Percentiles rank a stretch among this genome's conserved stretches.
Evolutionary conservation across 2,113 vertebrate genomes (phyloP).

Genomic region (Pristiophorus japonicus): DNA sequence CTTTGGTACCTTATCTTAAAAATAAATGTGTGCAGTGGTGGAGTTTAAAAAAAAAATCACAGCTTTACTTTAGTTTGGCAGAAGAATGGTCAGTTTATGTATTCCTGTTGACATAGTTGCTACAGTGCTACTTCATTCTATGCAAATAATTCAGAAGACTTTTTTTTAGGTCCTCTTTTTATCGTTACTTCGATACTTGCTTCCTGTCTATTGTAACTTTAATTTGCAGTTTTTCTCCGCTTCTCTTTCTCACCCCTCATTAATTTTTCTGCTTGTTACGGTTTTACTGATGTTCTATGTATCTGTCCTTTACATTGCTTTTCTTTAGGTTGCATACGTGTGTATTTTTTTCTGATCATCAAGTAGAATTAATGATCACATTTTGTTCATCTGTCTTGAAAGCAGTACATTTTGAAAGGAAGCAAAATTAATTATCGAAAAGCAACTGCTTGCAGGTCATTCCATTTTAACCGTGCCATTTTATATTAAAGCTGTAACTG

Average conservation of each 20-base stretch:
- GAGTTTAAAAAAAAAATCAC: not conserved
- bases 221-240: not conserved
- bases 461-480: not conserved
- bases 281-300: not conserved
- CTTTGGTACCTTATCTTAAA: not conserved
- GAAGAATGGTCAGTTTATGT: not conserved
- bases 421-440: slow-evolving; percentile 7
- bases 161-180: not conserved
- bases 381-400: not conserved
- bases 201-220: not conserved
- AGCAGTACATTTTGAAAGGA: not conserved
- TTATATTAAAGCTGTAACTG: not conserved
- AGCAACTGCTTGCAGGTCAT: not conserved
- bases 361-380: not conserved
- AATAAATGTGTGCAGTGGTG: not conserved
- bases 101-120: not conserved
- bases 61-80: not conserved
- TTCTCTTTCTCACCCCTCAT: not conserved
- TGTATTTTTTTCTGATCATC: not conserved
- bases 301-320: not conserved
- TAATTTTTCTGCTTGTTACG: not conserved
- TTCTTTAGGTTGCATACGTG: not conserved
- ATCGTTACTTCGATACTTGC: not conserved
- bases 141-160: not conserved
- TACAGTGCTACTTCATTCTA: not conserved